Conservation (phyloP, 2,797 vertebrate genomes). For the Rhinatrema bivittatum region DNA sequence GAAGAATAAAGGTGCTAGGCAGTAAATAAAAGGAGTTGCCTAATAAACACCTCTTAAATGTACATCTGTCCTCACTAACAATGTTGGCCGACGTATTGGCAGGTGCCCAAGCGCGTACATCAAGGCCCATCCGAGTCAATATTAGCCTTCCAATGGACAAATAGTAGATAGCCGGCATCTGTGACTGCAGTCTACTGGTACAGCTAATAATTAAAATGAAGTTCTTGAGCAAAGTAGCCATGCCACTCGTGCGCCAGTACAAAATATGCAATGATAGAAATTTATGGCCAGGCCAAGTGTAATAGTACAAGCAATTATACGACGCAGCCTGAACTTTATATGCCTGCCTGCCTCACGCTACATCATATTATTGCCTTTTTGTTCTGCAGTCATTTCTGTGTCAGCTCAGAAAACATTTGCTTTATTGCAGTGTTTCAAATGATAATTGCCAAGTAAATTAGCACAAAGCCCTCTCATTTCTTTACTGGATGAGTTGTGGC, state of each 20-base stretch:
- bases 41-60: constrained; percentile 10
- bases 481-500: too few species aligned
- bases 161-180: constrained; percentile 39
- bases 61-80: constrained; percentile 29
- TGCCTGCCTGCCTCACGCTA: too few species aligned
- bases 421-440: constrained; percentile 14
- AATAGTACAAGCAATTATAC: constrained; percentile 20
- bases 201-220: constrained; percentile 39
- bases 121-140: constrained; percentile 37
- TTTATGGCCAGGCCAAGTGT: constrained; percentile 3
- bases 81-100: constrained; percentile 32
- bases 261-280: constrained; percentile 10
- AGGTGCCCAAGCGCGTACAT: constrained; percentile 31
- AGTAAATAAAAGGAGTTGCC: neutral
- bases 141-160: constrained; percentile 31
- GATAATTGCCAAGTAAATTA: neutral
- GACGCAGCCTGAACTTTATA: constrained; percentile 13
- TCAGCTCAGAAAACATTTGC: constrained; percentile 8
- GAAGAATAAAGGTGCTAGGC: neutral
- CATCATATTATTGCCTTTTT: constrained; percentile 21
- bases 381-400: neutral
- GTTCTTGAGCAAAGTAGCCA: constrained; percentile 25
- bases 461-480: too few species aligned
- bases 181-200: constrained; percentile 27
- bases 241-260: neutral